Base-by-base conservation (phyloP, 37 sponge, comb jelly and placozoan genomes). In the Hormiphora californensis region DNA sequence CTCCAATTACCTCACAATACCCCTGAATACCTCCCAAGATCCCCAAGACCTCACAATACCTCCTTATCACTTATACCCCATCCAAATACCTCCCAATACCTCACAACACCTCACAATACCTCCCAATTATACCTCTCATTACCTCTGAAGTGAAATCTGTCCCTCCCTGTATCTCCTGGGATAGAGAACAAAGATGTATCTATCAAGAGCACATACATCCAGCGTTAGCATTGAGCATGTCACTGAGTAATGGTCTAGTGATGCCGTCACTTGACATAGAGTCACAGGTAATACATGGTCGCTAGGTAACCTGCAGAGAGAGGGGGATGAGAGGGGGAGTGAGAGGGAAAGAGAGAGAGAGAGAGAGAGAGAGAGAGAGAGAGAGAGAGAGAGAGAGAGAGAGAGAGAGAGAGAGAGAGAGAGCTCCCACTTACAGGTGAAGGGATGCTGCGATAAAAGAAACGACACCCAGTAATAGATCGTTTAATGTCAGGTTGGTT, bases 121-220 rank as follows among this genome's bases (percentile, higher is more conserved):
- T n/a, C n/a, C n/a, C n/a, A n/a, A n/a, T n/a, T n/a, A n/a, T n/a
- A n/a, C n/a, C n/a, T n/a, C n/a, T n/a, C n/a, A n/a, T 28, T 19
- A 57, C 61, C 61, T 57, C 3, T 57, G 61, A 21, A 57, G 22
- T 5, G 61, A 57, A 12, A 57, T 25, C 27, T 57, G 9, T 19
- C 61, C 61, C n/a, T 57, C 61, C 22, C 61, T 5, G 61, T 57
- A 57, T 30, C 61, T 57, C 61, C 61, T 25, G 27, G 61, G 61
- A 12, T 57, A 28, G 5, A 57, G 30, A 5, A 57, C 61, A 30
- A 57, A 57, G 7, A 57, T 21, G 22, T 57, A 57, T 4, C 61
- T 5, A 30, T 57, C 61, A 21, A 57, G 61, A 57, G 61, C 61
- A 15, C 61, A 57, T 4, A 57, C 30, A 5, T 25, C 61, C 27